These are phyloP conservation scores for Hofmannophila pseudospretella DNA, from an alignment of 2,888 invertebrate genomes.

Conservation along the genomic window DNA sequence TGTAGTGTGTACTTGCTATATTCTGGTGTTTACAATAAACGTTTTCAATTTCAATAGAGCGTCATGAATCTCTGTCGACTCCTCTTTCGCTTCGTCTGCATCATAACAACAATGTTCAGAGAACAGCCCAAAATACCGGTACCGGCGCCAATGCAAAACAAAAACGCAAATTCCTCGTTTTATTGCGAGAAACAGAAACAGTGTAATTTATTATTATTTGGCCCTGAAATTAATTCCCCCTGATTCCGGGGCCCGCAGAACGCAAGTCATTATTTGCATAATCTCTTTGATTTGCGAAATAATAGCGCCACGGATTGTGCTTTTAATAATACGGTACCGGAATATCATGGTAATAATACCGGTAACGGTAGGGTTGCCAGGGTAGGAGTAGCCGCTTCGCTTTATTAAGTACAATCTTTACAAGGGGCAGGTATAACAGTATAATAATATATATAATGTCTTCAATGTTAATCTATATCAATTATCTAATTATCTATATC, in stretches of 20 bases:
- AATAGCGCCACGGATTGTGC: conserved; percentile 32
- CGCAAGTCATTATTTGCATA: conserved; percentile 41
- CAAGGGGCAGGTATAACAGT: no score
- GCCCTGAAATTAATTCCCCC: conserved; percentile 26
- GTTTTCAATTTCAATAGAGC: no score
- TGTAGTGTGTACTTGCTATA: no score
- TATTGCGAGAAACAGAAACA: conserved; percentile 3
- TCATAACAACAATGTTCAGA: not conserved
- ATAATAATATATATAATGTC: no score
- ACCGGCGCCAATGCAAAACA: conserved; percentile 14
- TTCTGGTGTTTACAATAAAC: no score
- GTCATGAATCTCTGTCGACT: no score
- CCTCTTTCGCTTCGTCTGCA: no score
- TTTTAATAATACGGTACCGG: conserved; percentile 21
- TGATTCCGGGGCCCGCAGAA: conserved; percentile 15
- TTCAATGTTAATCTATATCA: no score
- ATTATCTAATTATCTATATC: no score
- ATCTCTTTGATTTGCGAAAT: conserved; percentile 51
- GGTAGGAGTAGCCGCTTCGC: no score
- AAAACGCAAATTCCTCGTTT: conserved; percentile 11
- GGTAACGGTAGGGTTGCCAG: not conserved
- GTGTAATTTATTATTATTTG: conserved; percentile 30
- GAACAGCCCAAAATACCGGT: not conserved
- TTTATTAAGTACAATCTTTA: no score
- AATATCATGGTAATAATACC: conserved; percentile 4